Base-by-base conservation (phyloP, 2,888 invertebrate genomes). In the Serripes groenlandicus region DNA sequence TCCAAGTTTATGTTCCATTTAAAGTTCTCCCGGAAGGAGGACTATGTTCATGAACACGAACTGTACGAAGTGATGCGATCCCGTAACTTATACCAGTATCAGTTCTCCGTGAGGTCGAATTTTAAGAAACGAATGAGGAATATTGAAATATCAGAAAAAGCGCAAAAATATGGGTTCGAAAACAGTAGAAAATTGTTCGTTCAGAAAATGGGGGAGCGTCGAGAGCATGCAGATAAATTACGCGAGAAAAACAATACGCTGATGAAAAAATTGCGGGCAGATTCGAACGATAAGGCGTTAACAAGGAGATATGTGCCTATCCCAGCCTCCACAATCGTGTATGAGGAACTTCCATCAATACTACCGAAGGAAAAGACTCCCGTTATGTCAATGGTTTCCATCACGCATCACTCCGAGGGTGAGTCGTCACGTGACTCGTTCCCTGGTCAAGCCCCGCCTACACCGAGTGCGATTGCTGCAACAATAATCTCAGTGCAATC, bases 31-130 rank as follows among this genome's bases (percentile, higher is more conserved):
- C 37, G 78, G 21, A 74, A 68, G 28, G 86, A 86, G 32, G 78
- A 86, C 15, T 86, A 83, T 28, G 68, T 86, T 15, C 75, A 90
- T 54, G 87, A 90, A 71, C 88, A 88, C 52, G 90, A 90, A 76
- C 72, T 90, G 9, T 90, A 88, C 75, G 90, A 90, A 69, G 83
- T 90, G 58, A 83, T 90, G 87, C 30, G 83, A 37, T 88, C 88
- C 1, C 73, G 90, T 42, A 83, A 86, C 66, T 62, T 90, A 42
- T 90, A 88, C 52, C 90, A 90, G 37, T 75, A 82, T 28, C 90
- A 90, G 69, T 88, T 88, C 78, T 87, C 86, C n/a, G 82, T 90
- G 5, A 82, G 85, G 52, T 84, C 85, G 15, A 88, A 77, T 49
- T 81, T 85, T 15, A 80, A 85, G 64, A 88, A 90, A 73, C 34